These are phyloP conservation scores for Halocynthia aurantium DNA, from an alignment of 23 tunicate genomes.

Conservation along the genomic window DNA sequence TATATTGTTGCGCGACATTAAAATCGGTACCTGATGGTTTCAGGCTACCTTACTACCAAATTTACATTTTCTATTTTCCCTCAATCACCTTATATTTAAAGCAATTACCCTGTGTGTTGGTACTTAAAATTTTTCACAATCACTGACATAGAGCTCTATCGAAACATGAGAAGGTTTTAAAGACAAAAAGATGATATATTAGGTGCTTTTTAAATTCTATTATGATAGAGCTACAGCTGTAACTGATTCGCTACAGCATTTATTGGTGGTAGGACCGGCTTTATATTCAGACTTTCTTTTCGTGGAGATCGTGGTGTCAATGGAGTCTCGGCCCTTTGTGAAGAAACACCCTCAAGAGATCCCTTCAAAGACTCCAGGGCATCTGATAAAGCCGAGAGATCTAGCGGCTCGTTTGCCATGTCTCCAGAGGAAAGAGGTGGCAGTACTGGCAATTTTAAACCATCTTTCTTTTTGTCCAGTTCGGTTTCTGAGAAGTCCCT, in stretches of 20 bases:
- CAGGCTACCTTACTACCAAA: too few relatives aligned
- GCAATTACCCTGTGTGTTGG: too few relatives aligned
- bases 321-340: slow-evolving; percentile 53
- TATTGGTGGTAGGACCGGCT: slow-evolving; percentile 81
- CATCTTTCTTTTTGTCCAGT: slow-evolving; percentile 18
- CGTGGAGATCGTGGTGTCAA: slow-evolving; percentile 48
- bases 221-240: too few relatives aligned
- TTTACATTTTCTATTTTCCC: too few relatives aligned
- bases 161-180: too few relatives aligned
- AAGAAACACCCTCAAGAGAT: slow-evolving; percentile 27
- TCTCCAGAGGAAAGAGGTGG: slow-evolving; percentile 14
- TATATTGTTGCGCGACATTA: too few relatives aligned
- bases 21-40: too few relatives aligned
- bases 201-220: too few relatives aligned
- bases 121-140: too few relatives aligned
- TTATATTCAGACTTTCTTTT: slow-evolving; percentile 18
- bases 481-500: slow-evolving; percentile 74
- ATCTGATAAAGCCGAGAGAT: slow-evolving; percentile 55
- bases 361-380: slow-evolving; percentile 65
- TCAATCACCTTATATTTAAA: too few relatives aligned
- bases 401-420: slow-evolving; percentile 42
- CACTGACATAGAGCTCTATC: too few relatives aligned
- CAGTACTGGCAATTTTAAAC: slow-evolving; percentile 9
- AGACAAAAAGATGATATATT: too few relatives aligned
- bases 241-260: slow-evolving; percentile 25